These are phyloP conservation scores for Temnopleurus reevesii DNA, from an alignment of 53 echinoderm and acorn worm genomes.

Conservation along the genomic window DNA sequence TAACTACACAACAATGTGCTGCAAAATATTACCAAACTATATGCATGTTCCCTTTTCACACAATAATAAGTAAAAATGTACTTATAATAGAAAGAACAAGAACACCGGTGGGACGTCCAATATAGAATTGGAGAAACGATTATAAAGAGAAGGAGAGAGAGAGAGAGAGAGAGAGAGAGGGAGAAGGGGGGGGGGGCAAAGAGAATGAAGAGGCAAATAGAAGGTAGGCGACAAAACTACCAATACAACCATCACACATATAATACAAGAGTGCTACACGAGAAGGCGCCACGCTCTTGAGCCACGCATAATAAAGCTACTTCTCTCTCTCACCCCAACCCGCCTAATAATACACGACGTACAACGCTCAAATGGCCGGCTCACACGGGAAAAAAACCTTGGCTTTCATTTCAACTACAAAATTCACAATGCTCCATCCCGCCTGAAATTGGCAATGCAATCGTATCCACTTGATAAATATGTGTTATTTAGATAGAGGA, in stretches of 20 bases:
- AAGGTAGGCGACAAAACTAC: too few species aligned
- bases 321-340: not conserved
- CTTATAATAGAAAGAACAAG: too few species aligned
- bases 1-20: too few species aligned
- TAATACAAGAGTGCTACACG: not conserved
- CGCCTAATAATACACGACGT: constrained; percentile 32
- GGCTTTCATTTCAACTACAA: constrained; percentile 32
- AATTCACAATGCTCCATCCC: constrained; percentile 20
- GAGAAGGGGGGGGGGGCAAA: not conserved
- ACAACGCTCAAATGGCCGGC: constrained; percentile 14
- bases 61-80: too few species aligned
- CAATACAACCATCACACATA: not conserved
- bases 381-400: not conserved
- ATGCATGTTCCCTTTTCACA: too few species aligned
- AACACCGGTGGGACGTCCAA: too few species aligned
- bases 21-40: too few species aligned
- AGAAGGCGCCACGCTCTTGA: not conserved
- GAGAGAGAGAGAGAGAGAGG: not conserved
- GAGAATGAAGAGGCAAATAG: not conserved
- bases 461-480: constrained; percentile 25
- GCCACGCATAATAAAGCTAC: constrained; percentile 34
- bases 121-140: not conserved
- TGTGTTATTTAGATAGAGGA: constrained; percentile 26
- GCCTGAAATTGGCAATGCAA: not conserved
- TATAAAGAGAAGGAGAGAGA: not conserved